These are phyloP conservation scores for Potorous gilbertii DNA, from an alignment of 2,797 vertebrate species.

Conservation along the genomic window DNA sequence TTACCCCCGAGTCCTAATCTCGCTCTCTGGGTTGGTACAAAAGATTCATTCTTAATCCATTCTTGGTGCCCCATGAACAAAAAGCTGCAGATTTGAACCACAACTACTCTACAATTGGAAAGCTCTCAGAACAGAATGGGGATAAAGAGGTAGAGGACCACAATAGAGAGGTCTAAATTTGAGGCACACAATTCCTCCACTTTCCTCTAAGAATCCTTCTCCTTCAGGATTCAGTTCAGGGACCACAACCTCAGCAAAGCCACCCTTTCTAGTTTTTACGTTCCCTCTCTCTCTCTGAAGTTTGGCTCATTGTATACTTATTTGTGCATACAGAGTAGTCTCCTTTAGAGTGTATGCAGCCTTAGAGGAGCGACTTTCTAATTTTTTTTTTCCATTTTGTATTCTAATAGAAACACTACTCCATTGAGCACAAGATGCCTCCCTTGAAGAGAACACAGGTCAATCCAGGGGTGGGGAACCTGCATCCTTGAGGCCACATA, in stretches of 20 bases:
- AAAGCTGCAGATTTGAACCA: slow-evolving; percentile 4
- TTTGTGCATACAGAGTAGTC: not conserved
- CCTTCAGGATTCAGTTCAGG: not conserved
- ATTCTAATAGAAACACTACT: not conserved
- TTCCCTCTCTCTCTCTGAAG: not conserved
- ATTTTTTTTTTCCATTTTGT: not conserved
- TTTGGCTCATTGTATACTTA: not conserved
- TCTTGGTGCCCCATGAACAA: not conserved
- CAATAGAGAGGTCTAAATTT: not conserved
- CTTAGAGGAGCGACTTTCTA: not conserved
- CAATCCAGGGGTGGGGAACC: no score
- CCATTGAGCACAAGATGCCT: not conserved
- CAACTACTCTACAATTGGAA: not conserved
- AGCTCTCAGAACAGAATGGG: not conserved
- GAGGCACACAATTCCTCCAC: not conserved
- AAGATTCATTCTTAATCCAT: slow-evolving; percentile 17
- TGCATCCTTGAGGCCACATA: no score
- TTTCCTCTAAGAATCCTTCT: not conserved
- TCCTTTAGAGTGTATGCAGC: not conserved
- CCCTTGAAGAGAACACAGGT: not conserved
- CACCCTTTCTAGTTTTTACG: not conserved
- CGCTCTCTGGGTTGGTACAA: not conserved
- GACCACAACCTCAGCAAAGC: not conserved
- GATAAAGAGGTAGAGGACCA: not conserved
- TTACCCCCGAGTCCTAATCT: not conserved